A percentile compares a stretch with the other conserved stretches of the same genome.
Evolutionary conservation across 2,888 invertebrate species (phyloP).

Genomic region (Loripinus fragilis): DNA sequence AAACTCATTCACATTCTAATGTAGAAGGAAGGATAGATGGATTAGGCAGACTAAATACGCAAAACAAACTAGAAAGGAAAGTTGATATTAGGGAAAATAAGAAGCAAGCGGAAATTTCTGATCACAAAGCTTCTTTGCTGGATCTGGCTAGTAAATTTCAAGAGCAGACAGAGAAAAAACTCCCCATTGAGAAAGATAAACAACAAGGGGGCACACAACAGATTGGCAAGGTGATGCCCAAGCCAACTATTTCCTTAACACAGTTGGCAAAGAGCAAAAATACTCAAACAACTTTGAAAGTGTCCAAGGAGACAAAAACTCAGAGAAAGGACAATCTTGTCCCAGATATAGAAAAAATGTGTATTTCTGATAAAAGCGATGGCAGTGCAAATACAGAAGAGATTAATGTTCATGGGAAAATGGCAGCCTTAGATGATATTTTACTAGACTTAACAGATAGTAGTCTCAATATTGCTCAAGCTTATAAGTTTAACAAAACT

Average conservation of each 20-base stretch:
- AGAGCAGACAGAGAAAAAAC: background rate
- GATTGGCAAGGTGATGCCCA: background rate
- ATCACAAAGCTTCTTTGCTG: conserved; percentile 26
- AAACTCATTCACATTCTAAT: background rate
- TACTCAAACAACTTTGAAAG: background rate
- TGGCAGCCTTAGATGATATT: background rate
- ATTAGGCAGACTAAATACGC: no score
- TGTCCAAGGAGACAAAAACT: background rate
- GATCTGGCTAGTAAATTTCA: conserved; percentile 26
- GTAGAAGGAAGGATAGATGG: no score
- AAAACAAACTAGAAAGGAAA: no score
- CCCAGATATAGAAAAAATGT: background rate
- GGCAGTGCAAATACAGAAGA: background rate
- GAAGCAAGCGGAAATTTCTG: background rate
- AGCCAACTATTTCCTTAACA: conserved; percentile 28
- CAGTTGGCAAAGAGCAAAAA: conserved; percentile 34
- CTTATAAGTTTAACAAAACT: background rate
- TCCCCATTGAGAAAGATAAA: background rate
- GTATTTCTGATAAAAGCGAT: background rate
- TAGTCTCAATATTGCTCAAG: background rate
- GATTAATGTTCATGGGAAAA: background rate
- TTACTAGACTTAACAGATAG: background rate
- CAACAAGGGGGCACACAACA: background rate
- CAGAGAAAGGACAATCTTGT: background rate
- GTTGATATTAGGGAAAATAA: no score